A percentile compares a stretch with the other conserved stretches of the same genome.
phyloP scores from a whole-genome alignment of 2,888 invertebrate species.

The Luperina testacea region DNA sequence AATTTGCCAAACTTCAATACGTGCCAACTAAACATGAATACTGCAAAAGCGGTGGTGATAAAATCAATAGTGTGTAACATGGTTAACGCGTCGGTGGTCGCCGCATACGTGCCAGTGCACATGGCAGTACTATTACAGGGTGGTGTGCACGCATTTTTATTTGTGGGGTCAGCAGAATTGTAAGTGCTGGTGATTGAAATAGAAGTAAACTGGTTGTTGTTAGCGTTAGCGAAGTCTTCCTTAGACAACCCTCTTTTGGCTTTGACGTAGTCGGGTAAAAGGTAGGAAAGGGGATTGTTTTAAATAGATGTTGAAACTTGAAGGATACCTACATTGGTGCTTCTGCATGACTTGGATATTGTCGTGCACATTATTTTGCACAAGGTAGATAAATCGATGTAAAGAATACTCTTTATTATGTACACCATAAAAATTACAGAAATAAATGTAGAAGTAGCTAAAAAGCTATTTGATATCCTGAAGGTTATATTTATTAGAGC shows the following conservation, averaged over 20 bases:
- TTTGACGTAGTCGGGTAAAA: neutral
- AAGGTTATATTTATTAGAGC: neutral
- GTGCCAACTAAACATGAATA: constrained; percentile 17
- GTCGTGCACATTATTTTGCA: neutral
- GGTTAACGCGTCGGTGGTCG: constrained; percentile 24
- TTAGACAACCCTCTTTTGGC: neutral
- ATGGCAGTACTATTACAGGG: constrained; percentile 22
- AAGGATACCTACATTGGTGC: too few relatives aligned
- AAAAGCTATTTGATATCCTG: too few relatives aligned
- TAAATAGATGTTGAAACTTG: neutral
- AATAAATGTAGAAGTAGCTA: too few relatives aligned
- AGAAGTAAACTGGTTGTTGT: neutral
- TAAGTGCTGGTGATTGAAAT: neutral
- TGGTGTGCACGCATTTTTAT: constrained; percentile 8
- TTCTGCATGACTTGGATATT: neutral
- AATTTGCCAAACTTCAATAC: constrained; percentile 24
- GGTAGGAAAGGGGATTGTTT: neutral
- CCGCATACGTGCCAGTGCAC: constrained; percentile 41
- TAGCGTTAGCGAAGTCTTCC: neutral
- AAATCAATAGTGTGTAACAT: constrained; percentile 47
- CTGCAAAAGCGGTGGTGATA: constrained; percentile 14
- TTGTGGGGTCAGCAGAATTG: constrained; percentile 20
- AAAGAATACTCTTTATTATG: too few relatives aligned
- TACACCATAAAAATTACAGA: too few relatives aligned
- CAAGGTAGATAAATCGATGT: neutral